Base-by-base conservation (phyloP, 2,888 invertebrate species). In the Cacoxenus indagator region DNA sequence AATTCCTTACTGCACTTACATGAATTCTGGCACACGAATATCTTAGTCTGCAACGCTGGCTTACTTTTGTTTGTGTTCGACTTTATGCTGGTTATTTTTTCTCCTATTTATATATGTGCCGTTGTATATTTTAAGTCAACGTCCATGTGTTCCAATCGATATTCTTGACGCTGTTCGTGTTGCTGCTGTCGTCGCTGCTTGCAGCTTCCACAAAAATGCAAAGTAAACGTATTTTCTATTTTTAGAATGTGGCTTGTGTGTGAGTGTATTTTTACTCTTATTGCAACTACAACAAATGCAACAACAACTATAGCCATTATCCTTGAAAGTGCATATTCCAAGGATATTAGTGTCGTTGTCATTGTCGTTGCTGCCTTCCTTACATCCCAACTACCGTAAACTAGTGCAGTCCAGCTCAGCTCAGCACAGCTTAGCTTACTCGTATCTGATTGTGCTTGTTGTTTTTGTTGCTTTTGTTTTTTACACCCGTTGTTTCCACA, bases 311-410 rank as follows among this genome's bases (percentile, higher is more conserved):
- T 75, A 76, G 74, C 74, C 75, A 78, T 79, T 82, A 83, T 83
- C 83, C 84, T 83, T 83, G 83, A 81, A 77, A 74, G 76, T 78
- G 81, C 81, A 81, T 77, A 74, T 77, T 72, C 81, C 81, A 71
- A 75, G 83, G 82, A 83, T 83, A 75, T 73, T 6, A 26, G 17
- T 45, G 43, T 65, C 54, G 46, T 45, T 59, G 51, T 11, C 45
- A 26, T 65, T 55, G 57, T 46, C 22, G 51, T 51, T 37, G 8
- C 22, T 54, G 31, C 22, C 14, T 46, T 8, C 4, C 26, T 17
- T 48, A n/a, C n/a, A n/a, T n/a, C n/a, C n/a, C n/a, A n/a, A n/a
- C n/a, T n/a, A n/a, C n/a, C n/a, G n/a, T n/a, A n/a, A n/a, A n/a
- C n/a, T n/a, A n/a, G n/a, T n/a, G n/a, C n/a, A n/a, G n/a, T n/a